Evolutionary conservation across 2,797 vertebrate species (phyloP).

Genomic region (Girardinus metallicus): DNA sequence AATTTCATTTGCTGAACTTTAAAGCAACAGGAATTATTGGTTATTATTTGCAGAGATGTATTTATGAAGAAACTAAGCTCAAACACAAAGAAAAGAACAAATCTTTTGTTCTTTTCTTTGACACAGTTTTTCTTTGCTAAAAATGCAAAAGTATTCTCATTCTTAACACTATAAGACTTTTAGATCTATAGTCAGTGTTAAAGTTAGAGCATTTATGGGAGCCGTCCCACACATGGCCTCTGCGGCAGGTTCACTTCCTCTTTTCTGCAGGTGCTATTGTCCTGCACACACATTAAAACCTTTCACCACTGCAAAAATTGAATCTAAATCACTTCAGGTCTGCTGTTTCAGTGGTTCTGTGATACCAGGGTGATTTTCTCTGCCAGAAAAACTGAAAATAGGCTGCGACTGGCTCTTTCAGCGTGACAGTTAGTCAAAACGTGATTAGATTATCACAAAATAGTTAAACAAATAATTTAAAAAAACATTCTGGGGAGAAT

Average conservation of each 20-base stretch:
- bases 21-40: neutral
- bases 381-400: neutral
- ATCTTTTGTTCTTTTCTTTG: neutral
- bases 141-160: neutral
- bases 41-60: neutral
- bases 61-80: neutral
- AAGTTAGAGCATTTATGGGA: neutral
- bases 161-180: neutral
- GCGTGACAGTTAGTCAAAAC: neutral
- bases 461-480: neutral
- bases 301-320: no score
- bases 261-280: no score
- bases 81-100: neutral
- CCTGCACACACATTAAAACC: no score
- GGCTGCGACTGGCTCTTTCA: neutral
- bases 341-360: no score
- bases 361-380: neutral
- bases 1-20: neutral
- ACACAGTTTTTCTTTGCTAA: neutral
- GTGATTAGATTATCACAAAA: neutral
- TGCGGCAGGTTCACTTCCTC: no score
- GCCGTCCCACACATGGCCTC: no score
- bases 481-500: neutral
- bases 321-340: neutral
- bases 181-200: neutral